Evolutionary conservation across 2,888 invertebrate genomes (phyloP), one percentile per base, ranked within the genome.

Genomic region (Drosophila recens): DNA sequence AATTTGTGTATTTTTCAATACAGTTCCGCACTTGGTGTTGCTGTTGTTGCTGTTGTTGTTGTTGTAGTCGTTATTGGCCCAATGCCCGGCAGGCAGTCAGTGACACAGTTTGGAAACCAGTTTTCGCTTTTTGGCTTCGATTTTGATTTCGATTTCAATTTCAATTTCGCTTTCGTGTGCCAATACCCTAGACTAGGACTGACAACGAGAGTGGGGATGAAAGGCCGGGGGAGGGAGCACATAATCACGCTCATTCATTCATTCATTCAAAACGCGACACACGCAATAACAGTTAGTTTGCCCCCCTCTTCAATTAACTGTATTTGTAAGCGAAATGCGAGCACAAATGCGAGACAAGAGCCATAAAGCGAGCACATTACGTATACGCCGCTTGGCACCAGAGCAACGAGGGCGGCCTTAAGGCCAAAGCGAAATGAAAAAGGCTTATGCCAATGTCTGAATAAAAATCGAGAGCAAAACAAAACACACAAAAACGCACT

Each of bases 31-130:
- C 65, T 69, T 71, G 52, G 40, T 57, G 65, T 59, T 61, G 66
- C 46, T 59, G 43, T 49, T 63, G 67, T 30, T 40, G 27, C 6
- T n/a, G n/a, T n/a, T n/a, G n/a, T n/a, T 61, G 65, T 56, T 63
- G 65, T 30, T 40, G 27, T 11, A 49, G 34, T 48, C 43, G 64
- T 30, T 67, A 62, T 43, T 65, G 57, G 72, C 67, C 66, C 56
- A 67, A 61, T 72, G 82, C 82, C 86, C 79, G 66, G 64, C 69
- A 75, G 82, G 70, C 69, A 83, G 73, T 67, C 70, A 74, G 75
- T 87, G 86, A 87, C 86, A 87, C 86, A 87, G 85, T 83, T 87
- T 74, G 30, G 73, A 79, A 86, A 87, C 86, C 86, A 82, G 86
- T 86, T 86, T 86, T 85, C 67, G 67, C 33, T 57, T 67, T 67